Conservation (phyloP, 2,797 vertebrate species). For the Knipowitschia caucasica region DNA sequence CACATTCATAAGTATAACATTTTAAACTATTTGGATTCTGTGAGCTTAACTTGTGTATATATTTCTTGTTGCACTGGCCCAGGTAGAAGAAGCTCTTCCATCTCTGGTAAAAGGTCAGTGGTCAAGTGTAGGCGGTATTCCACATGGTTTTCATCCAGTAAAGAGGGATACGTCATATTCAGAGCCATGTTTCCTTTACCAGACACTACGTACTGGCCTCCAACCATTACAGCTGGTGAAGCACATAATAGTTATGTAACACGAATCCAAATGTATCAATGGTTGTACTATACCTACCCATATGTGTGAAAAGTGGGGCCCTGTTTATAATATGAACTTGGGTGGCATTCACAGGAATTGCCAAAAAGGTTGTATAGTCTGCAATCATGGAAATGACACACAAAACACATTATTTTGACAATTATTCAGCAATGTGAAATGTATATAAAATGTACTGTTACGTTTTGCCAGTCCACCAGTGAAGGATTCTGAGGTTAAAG, state of each 20-base stretch:
- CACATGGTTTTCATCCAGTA: constrained; percentile 81
- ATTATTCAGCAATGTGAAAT: background rate
- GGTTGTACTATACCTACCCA: constrained; percentile 79
- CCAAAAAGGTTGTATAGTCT: constrained; percentile 91
- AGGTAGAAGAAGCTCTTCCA: constrained; percentile 80
- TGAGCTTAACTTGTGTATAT: constrained; percentile 82
- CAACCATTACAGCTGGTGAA: constrained; percentile 78
- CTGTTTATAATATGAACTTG: constrained; percentile 78
- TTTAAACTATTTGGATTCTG: background rate
- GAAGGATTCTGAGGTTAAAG: constrained; percentile 74
- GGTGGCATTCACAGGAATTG: constrained; percentile 80
- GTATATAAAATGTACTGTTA: constrained; percentile 41
- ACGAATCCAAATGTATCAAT: background rate
- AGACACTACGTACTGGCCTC: constrained; percentile 79
- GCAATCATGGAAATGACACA: constrained; percentile 16
- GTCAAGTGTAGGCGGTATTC: constrained; percentile 83
- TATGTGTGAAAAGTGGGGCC: constrained; percentile 90
- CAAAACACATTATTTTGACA: background rate
- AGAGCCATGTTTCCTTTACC: constrained; percentile 77
- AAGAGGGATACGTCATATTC: constrained; percentile 81
- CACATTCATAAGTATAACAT: no score
- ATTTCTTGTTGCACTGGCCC: constrained; percentile 79
- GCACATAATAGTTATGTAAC: constrained; percentile 6
- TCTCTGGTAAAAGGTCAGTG: constrained; percentile 79
- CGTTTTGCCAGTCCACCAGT: constrained; percentile 81